phyloP scores from a whole-genome alignment of 64 coral and sea anemone species.

The Anthopleura sola region DNA sequence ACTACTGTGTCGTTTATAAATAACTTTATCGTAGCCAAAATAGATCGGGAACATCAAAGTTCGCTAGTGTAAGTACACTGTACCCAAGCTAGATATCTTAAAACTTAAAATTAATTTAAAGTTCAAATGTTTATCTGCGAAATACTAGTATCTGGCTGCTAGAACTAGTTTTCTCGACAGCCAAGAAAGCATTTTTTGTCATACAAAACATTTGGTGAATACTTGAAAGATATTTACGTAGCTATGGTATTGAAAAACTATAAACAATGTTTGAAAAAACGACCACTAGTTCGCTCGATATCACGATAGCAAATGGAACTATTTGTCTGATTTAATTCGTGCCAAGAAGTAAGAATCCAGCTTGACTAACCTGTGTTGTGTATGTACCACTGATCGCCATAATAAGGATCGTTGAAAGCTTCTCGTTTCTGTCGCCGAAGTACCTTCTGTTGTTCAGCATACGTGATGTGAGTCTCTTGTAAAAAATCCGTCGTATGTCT shows the following conservation, averaged over 20 bases:
- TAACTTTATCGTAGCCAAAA: neutral
- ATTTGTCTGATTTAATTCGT: neutral
- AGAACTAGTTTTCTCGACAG: neutral
- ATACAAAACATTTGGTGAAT: neutral
- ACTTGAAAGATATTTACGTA: neutral
- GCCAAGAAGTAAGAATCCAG: neutral
- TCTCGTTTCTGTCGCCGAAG: conserved; percentile 62
- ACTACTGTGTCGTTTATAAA: neutral
- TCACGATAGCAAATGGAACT: neutral
- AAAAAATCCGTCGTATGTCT: conserved; percentile 58
- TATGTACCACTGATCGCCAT: conserved; percentile 82
- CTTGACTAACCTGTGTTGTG: conserved; percentile 74
- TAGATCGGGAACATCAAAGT: neutral
- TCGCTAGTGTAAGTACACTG: too few species aligned
- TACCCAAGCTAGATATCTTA: too few species aligned
- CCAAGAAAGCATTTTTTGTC: neutral
- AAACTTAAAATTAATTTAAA: too few species aligned
- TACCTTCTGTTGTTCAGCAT: conserved; percentile 85
- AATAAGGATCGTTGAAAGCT: conserved; percentile 76
- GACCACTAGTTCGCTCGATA: neutral
- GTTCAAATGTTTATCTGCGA: neutral
- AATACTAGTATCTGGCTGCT: neutral
- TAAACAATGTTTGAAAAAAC: neutral
- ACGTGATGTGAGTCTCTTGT: conserved; percentile 65
- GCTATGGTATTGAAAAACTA: neutral